A percentile compares a stretch with the other conserved stretches of the same genome.
Evolutionary conservation across 2,797 vertebrate species (phyloP).

Genomic region (Spondyliosoma cantharus): DNA sequence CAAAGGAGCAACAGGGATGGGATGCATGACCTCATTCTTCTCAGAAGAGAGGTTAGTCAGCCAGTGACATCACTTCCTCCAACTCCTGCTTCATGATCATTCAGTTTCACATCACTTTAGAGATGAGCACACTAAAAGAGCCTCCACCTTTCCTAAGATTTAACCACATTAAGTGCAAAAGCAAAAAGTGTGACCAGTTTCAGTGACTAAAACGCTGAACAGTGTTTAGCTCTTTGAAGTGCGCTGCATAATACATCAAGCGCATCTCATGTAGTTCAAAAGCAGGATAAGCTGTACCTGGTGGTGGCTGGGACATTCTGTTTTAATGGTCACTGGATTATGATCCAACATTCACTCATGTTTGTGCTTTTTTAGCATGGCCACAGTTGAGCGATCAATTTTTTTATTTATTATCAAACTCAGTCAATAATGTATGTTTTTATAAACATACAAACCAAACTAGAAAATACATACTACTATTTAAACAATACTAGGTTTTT

Average conservation of each 20-base stretch:
- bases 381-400: not conserved
- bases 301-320: not conserved
- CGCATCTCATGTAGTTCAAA: not conserved
- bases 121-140: constrained; percentile 22
- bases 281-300: constrained; percentile 12
- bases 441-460: not conserved
- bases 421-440: not conserved
- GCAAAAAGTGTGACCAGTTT: not conserved
- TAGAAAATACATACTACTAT: too few relatives aligned
- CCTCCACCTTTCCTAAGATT: not conserved
- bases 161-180: not conserved
- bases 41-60: constrained; percentile 56
- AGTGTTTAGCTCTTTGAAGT: not conserved
- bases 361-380: not conserved
- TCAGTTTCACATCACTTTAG: constrained; percentile 49
- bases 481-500: too few relatives aligned
- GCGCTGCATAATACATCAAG: constrained; percentile 1
- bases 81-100: constrained; percentile 23
- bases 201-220: not conserved
- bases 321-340: constrained; percentile 29
- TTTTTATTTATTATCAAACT: too few relatives aligned
- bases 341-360: constrained; percentile 1
- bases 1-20: not conserved
- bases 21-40: constrained; percentile 75
- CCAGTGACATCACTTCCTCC: constrained; percentile 65